Percentiles rank a stretch among this genome's conserved stretches.
These are phyloP conservation scores for Malthinus flaveolus DNA, from an alignment of 2,888 invertebrate species.

Conservation along the genomic window DNA sequence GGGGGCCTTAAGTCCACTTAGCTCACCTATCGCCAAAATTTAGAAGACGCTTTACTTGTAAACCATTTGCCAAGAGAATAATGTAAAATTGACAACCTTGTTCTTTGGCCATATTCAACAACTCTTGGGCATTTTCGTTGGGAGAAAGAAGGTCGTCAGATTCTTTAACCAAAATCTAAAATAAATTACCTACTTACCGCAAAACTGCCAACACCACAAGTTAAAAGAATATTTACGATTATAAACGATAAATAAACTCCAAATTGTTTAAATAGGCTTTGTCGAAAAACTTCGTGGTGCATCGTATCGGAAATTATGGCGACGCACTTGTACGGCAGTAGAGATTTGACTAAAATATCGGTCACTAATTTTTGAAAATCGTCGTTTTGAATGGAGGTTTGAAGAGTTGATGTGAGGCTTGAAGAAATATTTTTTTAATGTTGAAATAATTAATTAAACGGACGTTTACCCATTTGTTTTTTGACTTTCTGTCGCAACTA, in stretches of 20 bases:
- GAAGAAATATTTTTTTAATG: no score
- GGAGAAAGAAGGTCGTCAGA: conserved; percentile 69
- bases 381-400: conserved; percentile 8
- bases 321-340: conserved; percentile 55
- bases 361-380: conserved; percentile 37
- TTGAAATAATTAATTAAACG: no score
- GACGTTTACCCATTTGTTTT: no score
- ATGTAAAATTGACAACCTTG: conserved; percentile 73
- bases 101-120: conserved; percentile 61
- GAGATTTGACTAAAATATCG: conserved; percentile 47
- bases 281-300: conserved; percentile 59
- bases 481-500: background rate
- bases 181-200: conserved; percentile 27
- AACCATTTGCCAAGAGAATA: conserved; percentile 71
- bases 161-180: conserved; percentile 63
- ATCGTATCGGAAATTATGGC: conserved; percentile 59
- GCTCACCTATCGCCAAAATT: conserved; percentile 69
- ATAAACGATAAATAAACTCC: conserved; percentile 55
- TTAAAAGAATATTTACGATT: conserved; percentile 51
- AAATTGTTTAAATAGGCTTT: conserved; percentile 55
- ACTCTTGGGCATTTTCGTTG: conserved; percentile 60
- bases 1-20: no score
- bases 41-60: conserved; percentile 69
- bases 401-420: no score
- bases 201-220: no score